Base-by-base conservation (phyloP, 2,888 invertebrate genomes). In the Cenopis cana region DNA sequence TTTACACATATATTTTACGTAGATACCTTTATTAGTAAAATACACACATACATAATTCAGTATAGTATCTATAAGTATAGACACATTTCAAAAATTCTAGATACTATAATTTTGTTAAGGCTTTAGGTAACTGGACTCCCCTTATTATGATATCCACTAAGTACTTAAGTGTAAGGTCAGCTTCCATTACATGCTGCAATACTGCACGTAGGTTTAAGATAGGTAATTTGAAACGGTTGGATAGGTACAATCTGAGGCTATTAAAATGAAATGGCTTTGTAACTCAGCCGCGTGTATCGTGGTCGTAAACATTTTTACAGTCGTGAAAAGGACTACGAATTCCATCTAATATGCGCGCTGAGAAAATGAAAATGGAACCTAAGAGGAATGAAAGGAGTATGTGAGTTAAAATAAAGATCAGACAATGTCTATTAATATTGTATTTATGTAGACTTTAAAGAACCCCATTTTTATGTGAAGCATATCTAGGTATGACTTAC, bases 181-280 rank as follows among this genome's bases (percentile, higher is more conserved):
- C 54, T 66, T 70, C 59, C 65, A 59, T 65, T 59, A 18, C 54
- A 70, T 46, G 41, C 55, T 41, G 64, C 64, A 69, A 69, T 41
- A 70, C 46, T 65, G 57, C 69, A 59, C 69, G 18, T 66, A 60
- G 59, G 46, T 11, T 49, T 70, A 66, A 54, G 52, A 50, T 54
- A 69, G 33, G 33, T 61, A 68, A 61, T 61, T 50, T 62, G 20
- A 50, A 56, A 69, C 54, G 57, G 52, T 66, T 59, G 36, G 56
- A 62, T 36, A 24, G 24, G 24, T 24, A 64, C 38, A 62, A 36
- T 56, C 61, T 62, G 62, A 69, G 62, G 69, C 62, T 69, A 56
- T 54, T 29, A 60, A 68, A 41, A 69, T 62, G 12, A 64, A 49
- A 62, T 61, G 36, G 41, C 60, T 33, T n/a, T 60, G 52, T 60